Conservation (phyloP, 2,888 invertebrate species). For the Cosmorhoe ocellata region DNA sequence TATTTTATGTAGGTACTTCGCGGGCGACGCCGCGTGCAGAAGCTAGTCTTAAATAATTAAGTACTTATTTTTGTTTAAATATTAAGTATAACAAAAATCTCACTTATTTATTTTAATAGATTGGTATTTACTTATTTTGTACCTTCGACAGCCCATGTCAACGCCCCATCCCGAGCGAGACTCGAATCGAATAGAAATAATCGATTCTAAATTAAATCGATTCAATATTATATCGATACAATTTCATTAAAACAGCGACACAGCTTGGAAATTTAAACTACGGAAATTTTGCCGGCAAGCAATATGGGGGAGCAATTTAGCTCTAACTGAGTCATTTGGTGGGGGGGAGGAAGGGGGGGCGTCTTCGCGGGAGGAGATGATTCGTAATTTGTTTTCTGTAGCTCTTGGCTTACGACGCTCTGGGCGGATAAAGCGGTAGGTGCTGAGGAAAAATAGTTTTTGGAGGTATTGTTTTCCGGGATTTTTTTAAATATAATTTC, state of each 20-base stretch:
- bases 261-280: conserved; percentile 64
- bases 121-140: too few relatives aligned
- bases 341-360: conserved; percentile 35
- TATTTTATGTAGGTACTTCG: too few relatives aligned
- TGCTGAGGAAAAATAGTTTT: neutral
- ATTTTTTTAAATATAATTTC: too few relatives aligned
- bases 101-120: too few relatives aligned
- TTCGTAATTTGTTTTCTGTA: conserved; percentile 82
- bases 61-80: too few relatives aligned
- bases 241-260: conserved; percentile 62
- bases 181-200: conserved; percentile 35
- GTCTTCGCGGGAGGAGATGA: conserved; percentile 71
- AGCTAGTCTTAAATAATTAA: too few relatives aligned
- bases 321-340: conserved; percentile 79
- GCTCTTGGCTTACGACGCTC: conserved; percentile 52
- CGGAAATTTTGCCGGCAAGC: conserved; percentile 75
- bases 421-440: conserved; percentile 29
- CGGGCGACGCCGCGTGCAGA: too few relatives aligned
- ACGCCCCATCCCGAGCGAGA: conserved; percentile 10
- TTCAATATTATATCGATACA: conserved; percentile 58
- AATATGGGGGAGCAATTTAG: conserved; percentile 74
- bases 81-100: too few relatives aligned
- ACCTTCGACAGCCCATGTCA: neutral
- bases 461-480: neutral
- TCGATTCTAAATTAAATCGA: conserved; percentile 53